Conservation (phyloP, 1,140 invertebrate genomes). For the Pseudomyrmex cubaensis region DNA sequence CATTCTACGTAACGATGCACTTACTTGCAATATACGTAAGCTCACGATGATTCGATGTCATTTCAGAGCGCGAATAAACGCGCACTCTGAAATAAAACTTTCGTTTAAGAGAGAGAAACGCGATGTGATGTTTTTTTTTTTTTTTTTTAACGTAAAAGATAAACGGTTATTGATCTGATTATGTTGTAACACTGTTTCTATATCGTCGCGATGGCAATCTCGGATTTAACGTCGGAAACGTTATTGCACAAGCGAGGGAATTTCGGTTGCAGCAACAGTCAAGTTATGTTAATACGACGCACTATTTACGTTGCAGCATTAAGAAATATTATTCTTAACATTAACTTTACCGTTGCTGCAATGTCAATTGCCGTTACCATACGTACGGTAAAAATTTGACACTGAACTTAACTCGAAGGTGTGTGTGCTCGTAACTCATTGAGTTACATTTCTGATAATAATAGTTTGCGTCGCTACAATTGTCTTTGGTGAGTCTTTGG, state of each 20-base stretch:
- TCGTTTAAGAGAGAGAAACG: conserved; percentile 9
- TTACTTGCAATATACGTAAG: conserved; percentile 3
- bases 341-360: conserved; percentile 38
- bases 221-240: conserved; percentile 1
- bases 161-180: neutral
- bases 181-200: neutral
- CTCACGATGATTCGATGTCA: conserved; percentile 38
- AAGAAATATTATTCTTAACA: conserved; percentile 16
- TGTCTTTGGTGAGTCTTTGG: neutral
- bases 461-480: conserved; percentile 2
- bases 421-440: neutral
- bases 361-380: conserved; percentile 20
- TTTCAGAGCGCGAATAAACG: conserved; percentile 53
- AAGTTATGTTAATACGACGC: conserved; percentile 23
- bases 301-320: conserved; percentile 21
- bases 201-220: neutral
- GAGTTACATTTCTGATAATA: conserved; percentile 16
- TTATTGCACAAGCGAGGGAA: conserved; percentile 28
- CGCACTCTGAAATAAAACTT: conserved; percentile 2
- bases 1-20: conserved; percentile 26
- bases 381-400: conserved; percentile 33
- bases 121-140: too few relatives aligned
- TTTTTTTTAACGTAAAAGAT: neutral
- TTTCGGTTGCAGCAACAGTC: conserved; percentile 33
- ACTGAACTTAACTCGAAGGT: conserved; percentile 21